These are phyloP conservation scores for Chlorodrepanis virens DNA, from an alignment of 2,113 vertebrate genomes.

Conservation along the genomic window DNA sequence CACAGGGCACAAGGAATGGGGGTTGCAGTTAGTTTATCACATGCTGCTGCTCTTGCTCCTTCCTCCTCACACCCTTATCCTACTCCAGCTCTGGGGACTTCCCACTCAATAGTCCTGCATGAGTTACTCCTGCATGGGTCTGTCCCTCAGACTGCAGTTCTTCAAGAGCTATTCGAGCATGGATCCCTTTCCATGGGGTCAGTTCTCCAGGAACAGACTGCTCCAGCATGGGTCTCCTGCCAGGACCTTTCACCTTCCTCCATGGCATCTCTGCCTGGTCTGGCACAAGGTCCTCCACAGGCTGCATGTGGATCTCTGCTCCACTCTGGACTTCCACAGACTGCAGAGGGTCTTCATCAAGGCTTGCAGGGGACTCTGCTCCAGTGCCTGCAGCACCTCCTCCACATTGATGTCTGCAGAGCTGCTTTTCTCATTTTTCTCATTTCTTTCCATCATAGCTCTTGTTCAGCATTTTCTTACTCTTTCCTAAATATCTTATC, in stretches of 20 bases:
- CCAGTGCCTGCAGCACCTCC: fast-evolving
- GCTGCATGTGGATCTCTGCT: not conserved
- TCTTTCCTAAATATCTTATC: not conserved
- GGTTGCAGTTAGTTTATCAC: not conserved
- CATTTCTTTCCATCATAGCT: not conserved
- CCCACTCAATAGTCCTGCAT: not conserved
- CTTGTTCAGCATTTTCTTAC: not conserved
- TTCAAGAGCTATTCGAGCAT: not conserved
- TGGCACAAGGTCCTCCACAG: fast-evolving
- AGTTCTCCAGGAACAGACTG: not conserved
- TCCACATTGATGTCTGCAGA: not conserved
- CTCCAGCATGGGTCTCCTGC: not conserved
- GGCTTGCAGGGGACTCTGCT: not conserved
- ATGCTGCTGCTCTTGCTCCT: not conserved
- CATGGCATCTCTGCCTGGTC: not conserved
- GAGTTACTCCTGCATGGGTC: not conserved
- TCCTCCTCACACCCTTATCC: not conserved
- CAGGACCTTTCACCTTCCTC: not conserved
- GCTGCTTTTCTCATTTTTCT: not conserved
- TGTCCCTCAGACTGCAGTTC: not conserved
- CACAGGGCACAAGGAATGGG: not conserved
- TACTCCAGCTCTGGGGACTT: not conserved
- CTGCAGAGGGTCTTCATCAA: not conserved
- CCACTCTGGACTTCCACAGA: not conserved
- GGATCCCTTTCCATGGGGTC: fast-evolving